Evolutionary conservation across 2,797 vertebrate species (phyloP), one percentile per base, ranked within the genome.

Genomic region (Gorsachius magnificus): DNA sequence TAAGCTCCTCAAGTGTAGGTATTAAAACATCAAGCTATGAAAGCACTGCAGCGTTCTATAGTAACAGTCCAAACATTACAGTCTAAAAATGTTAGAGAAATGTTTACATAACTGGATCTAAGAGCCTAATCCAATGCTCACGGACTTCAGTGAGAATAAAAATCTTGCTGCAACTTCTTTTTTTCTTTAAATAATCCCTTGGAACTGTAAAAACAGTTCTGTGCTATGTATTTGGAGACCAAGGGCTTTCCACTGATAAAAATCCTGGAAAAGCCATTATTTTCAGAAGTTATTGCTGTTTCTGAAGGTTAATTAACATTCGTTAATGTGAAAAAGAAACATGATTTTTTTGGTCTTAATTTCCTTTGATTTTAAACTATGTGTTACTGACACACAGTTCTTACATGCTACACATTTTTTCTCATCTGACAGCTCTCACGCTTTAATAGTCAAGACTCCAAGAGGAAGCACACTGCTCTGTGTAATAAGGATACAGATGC

Each of bases 41-140:
- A 93, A 92, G 64, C 60, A 85, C 70, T 60, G 57, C 77, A 64
- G 83, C 1, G 6, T 72, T 92, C 83, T 84, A 33, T 57, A 46
- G 88, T 90, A 93, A 93, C 81, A 84, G 41, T 31, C 45, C 93
- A 94, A 95, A 93, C 13, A 46, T 35, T 68, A 65, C 74, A 74
- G 80, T 53, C 85, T 96, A 94, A 94, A 96, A 93, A 88, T 48
- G 87, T 79, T 90, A 82, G 85, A 86, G 95, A 90, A 96, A 83
- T 86, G 80, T 95, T 96, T 96, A 93, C 25, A 41, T 93, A 96
- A 93, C 66, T 9, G 2, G 91, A 96, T 92, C 92, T 91, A 63
- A 91, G 84, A 66, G 74, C 83, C 74, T 95, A 94, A 95, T 95
- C 88, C 92, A 93, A 45, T n/a, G 78, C 71, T 90, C 75, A 46